Base-by-base conservation (phyloP, 2,113 vertebrate genomes). In the Rhabdomys dilectus region DNA sequence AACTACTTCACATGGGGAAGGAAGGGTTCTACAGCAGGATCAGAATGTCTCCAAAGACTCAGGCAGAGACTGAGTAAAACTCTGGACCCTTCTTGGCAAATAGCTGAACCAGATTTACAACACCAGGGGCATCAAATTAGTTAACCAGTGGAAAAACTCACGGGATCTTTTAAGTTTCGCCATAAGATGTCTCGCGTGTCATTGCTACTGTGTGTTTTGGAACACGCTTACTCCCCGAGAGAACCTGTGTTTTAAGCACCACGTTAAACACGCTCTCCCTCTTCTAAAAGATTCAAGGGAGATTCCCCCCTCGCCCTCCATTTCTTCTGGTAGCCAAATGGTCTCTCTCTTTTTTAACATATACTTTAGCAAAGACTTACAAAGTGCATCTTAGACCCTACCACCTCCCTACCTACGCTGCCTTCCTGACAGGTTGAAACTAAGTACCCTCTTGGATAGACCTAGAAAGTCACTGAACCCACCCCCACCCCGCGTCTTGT, bases 301-400 rank as follows among this genome's bases (percentile, higher is more conserved):
- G 93, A 80, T 48, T 19, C 16, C 70, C 36, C 1, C 5, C 19
- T 4, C 9, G 29, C 81, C 1, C 21, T 24, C 22, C 26, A 64
- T 86, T 77, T 72, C 89, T 85, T 10, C 21, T 68, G 64, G n/a
- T 64, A 97, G 72, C 16, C 95, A 94, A 97, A 87, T 26, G 58
- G 92, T 92, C 81, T 81, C 97, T 95, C 97, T 97, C n/a, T 26
- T 48, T 88, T 88, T 88, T 1, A 17, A 97, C 86, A 93, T 48
- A 84, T 84, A 96, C 97, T 97, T 95, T 31, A 91, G 88, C 91
- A 77, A 87, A 97, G 95, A 96, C 97, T 94, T 89, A 95, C 90
- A 64, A 96, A 60, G 81, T 88, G 96, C 91, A 92, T 86, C 94
- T 92, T 91, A 96, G 96, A 97, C 93, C 89, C 77, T 1, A 0